These are phyloP conservation scores for Disparrhopalites patrizii DNA, from an alignment of 2,888 invertebrate genomes.

Conservation along the genomic window DNA sequence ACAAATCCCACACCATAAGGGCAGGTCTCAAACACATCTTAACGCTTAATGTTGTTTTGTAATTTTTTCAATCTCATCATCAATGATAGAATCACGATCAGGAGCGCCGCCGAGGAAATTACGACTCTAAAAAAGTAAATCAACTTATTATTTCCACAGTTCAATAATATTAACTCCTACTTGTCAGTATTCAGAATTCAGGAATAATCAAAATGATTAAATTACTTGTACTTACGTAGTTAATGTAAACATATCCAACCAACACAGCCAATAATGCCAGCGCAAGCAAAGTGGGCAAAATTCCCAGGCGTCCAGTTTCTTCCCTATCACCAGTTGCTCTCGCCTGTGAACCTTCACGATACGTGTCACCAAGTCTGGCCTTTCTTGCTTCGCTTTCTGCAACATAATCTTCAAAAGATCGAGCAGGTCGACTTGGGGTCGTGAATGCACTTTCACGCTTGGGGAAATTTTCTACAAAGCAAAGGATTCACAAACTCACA, in stretches of 20 bases:
- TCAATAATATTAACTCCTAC: too few relatives aligned
- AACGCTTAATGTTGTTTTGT: conserved; percentile 3
- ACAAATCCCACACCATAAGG: too few relatives aligned
- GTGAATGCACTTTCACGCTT: not conserved
- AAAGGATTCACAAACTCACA: too few relatives aligned
- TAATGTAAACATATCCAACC: conserved; percentile 1
- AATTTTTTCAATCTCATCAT: conserved; percentile 20
- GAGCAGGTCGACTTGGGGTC: not conserved
- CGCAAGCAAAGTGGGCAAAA: not conserved
- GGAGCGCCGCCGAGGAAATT: not conserved
- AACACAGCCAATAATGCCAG: conserved; percentile 11
- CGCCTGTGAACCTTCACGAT: conserved; percentile 4
- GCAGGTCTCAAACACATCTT: too few relatives aligned
- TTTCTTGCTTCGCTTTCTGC: conserved; percentile 22
- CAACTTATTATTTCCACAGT: too few relatives aligned
- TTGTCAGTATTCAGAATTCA: not conserved
- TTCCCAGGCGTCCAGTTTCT: not conserved
- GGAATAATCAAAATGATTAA: not conserved
- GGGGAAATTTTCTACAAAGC: too few relatives aligned
- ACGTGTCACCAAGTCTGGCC: not conserved
- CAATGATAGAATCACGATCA: conserved; percentile 25
- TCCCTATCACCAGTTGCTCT: not conserved
- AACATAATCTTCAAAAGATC: conserved; percentile 26
- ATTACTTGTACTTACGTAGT: conserved; percentile 4
- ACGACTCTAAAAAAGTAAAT: not conserved